A percentile compares a stretch with the other conserved stretches of the same genome.
Conservation (phyloP, 2,888 invertebrate genomes). For the Dilophus febrilis region DNA sequence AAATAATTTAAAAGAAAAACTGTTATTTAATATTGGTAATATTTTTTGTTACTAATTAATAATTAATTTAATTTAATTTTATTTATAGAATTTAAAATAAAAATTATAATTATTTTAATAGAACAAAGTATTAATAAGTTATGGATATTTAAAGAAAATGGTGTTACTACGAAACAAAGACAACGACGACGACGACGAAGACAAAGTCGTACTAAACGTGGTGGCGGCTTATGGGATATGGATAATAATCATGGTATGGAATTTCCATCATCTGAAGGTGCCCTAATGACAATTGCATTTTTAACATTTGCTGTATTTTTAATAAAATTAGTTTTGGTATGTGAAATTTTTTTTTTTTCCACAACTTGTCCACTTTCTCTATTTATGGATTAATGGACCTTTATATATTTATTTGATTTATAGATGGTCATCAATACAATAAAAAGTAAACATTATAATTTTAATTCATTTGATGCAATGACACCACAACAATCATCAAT, state of each 20-base stretch:
- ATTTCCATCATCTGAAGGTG: slow-evolving; percentile 65
- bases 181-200: slow-evolving; percentile 13
- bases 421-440: slow-evolving; percentile 51
- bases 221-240: too few relatives aligned
- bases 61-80: slow-evolving; percentile 5
- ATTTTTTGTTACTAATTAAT: slow-evolving; percentile 8
- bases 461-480: slow-evolving; percentile 19
- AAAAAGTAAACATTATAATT: slow-evolving; percentile 36
- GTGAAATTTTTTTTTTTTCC: slow-evolving; percentile 13
- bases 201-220: slow-evolving; percentile 19
- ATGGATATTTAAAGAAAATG: slow-evolving; percentile 26
- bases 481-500: slow-evolving; percentile 15
- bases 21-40: slow-evolving; percentile 51
- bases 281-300: slow-evolving; percentile 68
- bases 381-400: background rate
- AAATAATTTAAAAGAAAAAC: slow-evolving; percentile 28
- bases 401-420: slow-evolving; percentile 15
- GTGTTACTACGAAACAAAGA: slow-evolving; percentile 8
- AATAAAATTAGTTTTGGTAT: slow-evolving; percentile 66
- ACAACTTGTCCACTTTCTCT: background rate
- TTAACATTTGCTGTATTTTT: slow-evolving; percentile 72
- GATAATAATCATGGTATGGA: slow-evolving; percentile 41
- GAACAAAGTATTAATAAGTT: slow-evolving; percentile 32
- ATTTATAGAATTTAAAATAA: too few relatives aligned
- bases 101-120: slow-evolving; percentile 18